Percentiles rank a stretch among this genome's conserved stretches.
Conservation (phyloP, 30 jellyfish, hydroid and myxozoan species). For the Catostylus mosaicus region DNA sequence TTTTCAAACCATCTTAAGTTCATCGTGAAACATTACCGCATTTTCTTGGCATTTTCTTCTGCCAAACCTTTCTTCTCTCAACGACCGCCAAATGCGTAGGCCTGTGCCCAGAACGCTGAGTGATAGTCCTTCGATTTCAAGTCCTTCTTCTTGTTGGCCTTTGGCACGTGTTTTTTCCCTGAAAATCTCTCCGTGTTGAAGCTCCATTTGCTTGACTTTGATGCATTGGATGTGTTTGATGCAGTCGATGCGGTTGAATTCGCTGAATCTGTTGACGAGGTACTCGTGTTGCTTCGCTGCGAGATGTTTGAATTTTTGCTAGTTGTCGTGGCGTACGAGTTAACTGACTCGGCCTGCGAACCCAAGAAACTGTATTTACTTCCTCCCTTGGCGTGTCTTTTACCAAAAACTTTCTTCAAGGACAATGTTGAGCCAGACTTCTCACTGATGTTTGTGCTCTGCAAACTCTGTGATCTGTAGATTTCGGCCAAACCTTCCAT, state of each 20-base stretch:
- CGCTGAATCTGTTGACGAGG: slow-evolving; percentile 28
- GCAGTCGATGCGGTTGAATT: slow-evolving; percentile 15
- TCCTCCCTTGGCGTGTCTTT: slow-evolving; percentile 23
- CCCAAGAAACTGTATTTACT: slow-evolving; percentile 37
- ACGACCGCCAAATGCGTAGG: slow-evolving; percentile 66
- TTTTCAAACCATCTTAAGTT: background rate
- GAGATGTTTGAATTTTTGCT: slow-evolving; percentile 10
- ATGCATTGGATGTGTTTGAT: slow-evolving; percentile 5
- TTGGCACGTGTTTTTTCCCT: slow-evolving; percentile 48
- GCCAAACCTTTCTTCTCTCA: background rate
- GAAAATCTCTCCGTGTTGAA: slow-evolving; percentile 52
- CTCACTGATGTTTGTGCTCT: slow-evolving; percentile 42
- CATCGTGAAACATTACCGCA: background rate
- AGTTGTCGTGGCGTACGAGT: slow-evolving; percentile 43
- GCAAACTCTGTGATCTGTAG: slow-evolving; percentile 58
- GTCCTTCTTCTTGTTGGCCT: slow-evolving; percentile 14
- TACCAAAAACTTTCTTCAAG: slow-evolving; percentile 52
- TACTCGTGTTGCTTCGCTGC: slow-evolving; percentile 24
- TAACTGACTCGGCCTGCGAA: slow-evolving; percentile 55
- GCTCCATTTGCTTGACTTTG: slow-evolving; percentile 57
- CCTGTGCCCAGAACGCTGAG: slow-evolving; percentile 52
- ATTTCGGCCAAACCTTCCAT: slow-evolving; percentile 71
- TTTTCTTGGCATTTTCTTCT: background rate
- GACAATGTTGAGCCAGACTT: slow-evolving; percentile 59
- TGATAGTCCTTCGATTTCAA: slow-evolving; percentile 25